Percentiles rank a stretch among this genome's conserved stretches.
Conservation (phyloP, 2,888 invertebrate genomes). For the Oligia fasciuncula region DNA sequence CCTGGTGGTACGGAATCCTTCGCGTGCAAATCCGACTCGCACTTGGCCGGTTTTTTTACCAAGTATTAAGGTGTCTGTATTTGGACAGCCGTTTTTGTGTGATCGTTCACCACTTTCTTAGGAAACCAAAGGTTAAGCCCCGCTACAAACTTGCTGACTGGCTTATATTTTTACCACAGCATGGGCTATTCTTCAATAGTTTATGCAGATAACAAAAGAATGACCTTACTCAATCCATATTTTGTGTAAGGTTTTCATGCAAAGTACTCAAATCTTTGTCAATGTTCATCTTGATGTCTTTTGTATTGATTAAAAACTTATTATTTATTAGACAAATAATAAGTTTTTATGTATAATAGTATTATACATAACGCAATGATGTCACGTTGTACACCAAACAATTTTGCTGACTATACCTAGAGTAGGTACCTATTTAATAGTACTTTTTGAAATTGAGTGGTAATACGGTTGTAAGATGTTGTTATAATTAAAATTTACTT, state of each 20-base stretch:
- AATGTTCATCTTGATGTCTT: neutral
- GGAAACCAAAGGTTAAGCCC: too few relatives aligned
- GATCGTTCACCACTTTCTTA: too few relatives aligned
- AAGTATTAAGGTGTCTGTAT: too few relatives aligned
- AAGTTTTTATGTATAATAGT: too few relatives aligned
- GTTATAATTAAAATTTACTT: slow-evolving; percentile 18
- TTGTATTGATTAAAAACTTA: neutral
- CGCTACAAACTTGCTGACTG: neutral
- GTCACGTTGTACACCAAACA: neutral
- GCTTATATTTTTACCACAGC: neutral
- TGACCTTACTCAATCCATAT: neutral
- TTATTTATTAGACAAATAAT: neutral
- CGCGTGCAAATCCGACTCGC: too few relatives aligned
- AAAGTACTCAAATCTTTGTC: neutral
- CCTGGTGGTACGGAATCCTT: too few relatives aligned
- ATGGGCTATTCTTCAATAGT: too few relatives aligned
- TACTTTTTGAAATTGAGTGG: slow-evolving; percentile 14
- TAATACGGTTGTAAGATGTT: neutral
- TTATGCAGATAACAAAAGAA: too few relatives aligned
- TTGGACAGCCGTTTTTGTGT: too few relatives aligned
- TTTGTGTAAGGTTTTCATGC: neutral
- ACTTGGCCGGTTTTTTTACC: too few relatives aligned
- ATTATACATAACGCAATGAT: neutral
- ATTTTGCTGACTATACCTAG: slow-evolving; percentile 13
- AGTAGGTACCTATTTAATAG: neutral